These are phyloP conservation scores for Oxygymnocypris stewartii DNA, from an alignment of 2,113 vertebrate genomes.

Conservation along the genomic window DNA sequence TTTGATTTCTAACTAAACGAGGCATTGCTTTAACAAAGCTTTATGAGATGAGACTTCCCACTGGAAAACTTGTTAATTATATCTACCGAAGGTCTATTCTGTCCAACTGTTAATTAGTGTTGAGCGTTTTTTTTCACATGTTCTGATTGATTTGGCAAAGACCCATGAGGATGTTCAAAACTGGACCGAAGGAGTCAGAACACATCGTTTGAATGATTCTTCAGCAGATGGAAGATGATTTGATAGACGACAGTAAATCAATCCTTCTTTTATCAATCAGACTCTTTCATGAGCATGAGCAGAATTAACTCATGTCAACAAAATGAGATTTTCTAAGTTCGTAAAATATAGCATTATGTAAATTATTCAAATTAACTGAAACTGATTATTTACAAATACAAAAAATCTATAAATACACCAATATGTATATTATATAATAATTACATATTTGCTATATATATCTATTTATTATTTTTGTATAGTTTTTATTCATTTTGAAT, in stretches of 20 bases:
- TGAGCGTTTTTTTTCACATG: slow-evolving; percentile 57
- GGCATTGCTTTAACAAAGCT: neutral
- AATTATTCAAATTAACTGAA: neutral
- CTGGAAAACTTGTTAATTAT: slow-evolving; percentile 21
- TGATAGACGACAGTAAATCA: neutral
- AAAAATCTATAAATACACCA: too few species aligned
- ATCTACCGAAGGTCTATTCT: neutral
- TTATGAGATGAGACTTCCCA: neutral
- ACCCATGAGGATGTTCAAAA: slow-evolving; percentile 18
- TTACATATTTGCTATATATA: too few species aligned
- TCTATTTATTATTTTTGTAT: too few species aligned
- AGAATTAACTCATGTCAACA: too few species aligned
- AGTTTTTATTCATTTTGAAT: too few species aligned
- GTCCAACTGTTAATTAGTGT: slow-evolving; percentile 49
- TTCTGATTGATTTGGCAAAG: slow-evolving; percentile 51
- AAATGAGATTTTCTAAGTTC: too few species aligned
- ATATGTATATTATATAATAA: too few species aligned
- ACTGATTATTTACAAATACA: neutral
- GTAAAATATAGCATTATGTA: neutral
- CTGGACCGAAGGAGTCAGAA: neutral
- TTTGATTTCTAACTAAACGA: neutral
- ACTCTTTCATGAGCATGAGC: too few species aligned
- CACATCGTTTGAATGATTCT: too few species aligned
- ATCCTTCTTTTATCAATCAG: neutral
- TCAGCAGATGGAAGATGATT: too few species aligned